Conservation (phyloP, 2,888 invertebrate genomes). For the Ophraella communa region DNA sequence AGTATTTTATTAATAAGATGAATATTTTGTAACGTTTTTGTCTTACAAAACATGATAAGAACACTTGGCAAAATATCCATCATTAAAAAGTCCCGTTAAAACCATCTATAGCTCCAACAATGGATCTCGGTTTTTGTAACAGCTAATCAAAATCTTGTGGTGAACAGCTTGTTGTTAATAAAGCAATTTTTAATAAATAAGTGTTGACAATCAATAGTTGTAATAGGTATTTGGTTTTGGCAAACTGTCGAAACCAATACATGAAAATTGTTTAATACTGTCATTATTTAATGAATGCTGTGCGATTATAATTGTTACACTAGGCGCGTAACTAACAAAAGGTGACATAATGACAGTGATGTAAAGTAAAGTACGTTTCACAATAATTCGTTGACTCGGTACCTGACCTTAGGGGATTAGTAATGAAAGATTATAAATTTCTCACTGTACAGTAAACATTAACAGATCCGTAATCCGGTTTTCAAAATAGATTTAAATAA, state of each 20-base stretch:
- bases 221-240: constrained; percentile 1
- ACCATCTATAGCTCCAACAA: neutral
- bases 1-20: too few relatives aligned
- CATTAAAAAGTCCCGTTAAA: neutral
- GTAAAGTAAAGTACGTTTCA: neutral
- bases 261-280: constrained; percentile 15
- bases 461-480: too few relatives aligned
- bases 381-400: too few relatives aligned
- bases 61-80: neutral
- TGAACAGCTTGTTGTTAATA: constrained; percentile 14
- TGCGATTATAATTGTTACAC: neutral
- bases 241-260: constrained; percentile 3
- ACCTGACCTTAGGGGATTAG: too few relatives aligned
- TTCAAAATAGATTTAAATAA: too few relatives aligned
- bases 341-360: neutral
- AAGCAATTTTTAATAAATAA: constrained; percentile 20
- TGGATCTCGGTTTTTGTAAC: neutral
- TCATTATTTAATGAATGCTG: constrained; percentile 7
- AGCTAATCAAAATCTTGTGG: constrained; percentile 15
- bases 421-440: too few relatives aligned
- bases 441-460: too few relatives aligned
- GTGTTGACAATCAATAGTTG: constrained; percentile 11
- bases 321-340: neutral
- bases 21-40: too few relatives aligned
- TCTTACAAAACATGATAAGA: neutral